phyloP scores from a whole-genome alignment of 1,140 invertebrate genomes.

The Drosophila hydei region DNA sequence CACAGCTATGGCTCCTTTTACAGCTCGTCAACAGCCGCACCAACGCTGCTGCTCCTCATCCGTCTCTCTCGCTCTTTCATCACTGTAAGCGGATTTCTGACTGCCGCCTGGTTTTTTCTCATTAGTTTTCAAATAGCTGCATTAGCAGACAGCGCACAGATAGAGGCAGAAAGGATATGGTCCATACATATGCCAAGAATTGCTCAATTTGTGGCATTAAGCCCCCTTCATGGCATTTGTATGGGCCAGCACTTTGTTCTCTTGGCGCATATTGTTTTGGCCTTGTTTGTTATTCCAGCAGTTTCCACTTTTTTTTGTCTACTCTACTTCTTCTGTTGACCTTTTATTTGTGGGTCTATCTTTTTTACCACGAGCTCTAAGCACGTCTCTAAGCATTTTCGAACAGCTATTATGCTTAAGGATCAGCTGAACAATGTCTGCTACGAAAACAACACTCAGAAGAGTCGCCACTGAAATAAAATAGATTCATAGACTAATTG shows the following conservation, averaged over 20 bases:
- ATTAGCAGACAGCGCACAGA: conserved; percentile 52
- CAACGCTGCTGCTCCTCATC: not conserved
- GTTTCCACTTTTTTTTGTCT: conserved; percentile 10
- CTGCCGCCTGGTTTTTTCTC: conserved; percentile 60
- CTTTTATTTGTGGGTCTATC: conserved; percentile 18
- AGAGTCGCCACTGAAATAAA: conserved; percentile 24
- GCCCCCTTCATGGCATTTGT: conserved; percentile 45
- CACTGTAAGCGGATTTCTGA: conserved; percentile 74
- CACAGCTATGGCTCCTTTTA: not conserved
- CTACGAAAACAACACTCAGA: conserved; percentile 6
- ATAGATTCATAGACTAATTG: conserved; percentile 30
- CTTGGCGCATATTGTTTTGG: conserved; percentile 37
- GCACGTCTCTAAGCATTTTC: conserved; percentile 15
- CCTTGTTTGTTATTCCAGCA: conserved; percentile 56
- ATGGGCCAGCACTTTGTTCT: conserved; percentile 25
- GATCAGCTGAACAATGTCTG: conserved; percentile 1
- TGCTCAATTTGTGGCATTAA: conserved; percentile 80
- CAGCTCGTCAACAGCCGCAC: conserved; percentile 1
- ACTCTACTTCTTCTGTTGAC: conserved; percentile 17
- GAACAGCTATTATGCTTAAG: conserved; percentile 8
- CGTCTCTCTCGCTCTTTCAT: conserved; percentile 20
- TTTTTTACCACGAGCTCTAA: conserved; percentile 18
- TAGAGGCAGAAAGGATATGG: conserved; percentile 22
- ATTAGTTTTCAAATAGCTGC: conserved; percentile 79
- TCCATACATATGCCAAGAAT: conserved; percentile 55